A percentile compares a stretch with the other conserved stretches of the same genome.
phyloP scores from a whole-genome alignment of 2,113 vertebrate species.

The Procavia capensis region DNA sequence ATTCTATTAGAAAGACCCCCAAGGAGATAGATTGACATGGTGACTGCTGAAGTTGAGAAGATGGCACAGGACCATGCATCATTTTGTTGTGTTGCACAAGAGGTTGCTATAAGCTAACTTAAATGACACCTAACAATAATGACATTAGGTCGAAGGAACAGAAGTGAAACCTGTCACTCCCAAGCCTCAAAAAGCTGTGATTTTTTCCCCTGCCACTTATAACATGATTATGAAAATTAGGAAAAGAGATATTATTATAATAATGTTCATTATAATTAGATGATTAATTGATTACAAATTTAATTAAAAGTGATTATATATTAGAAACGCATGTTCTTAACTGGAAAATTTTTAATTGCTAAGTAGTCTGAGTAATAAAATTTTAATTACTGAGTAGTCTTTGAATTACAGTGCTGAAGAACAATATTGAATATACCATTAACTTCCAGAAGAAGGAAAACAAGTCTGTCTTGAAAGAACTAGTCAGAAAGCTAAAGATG shows the following conservation, averaged over 20 bases:
- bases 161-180: not conserved
- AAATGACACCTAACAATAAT: no score
- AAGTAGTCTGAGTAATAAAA: not conserved
- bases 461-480: no score
- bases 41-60: not conserved
- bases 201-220: conserved; percentile 51
- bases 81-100: no score
- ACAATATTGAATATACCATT: no score
- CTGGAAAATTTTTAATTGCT: conserved; percentile 63
- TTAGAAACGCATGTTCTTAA: conserved; percentile 47
- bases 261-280: conserved; percentile 64
- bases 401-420: no score
- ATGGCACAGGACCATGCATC: no score
- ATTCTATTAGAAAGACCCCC: not conserved
- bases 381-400: no score
- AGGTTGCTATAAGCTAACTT: no score
- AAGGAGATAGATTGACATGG: not conserved
- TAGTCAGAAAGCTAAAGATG: no score
- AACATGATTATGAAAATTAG: conserved; percentile 64
- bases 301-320: conserved; percentile 64
- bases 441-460: no score
- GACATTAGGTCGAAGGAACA: not conserved
- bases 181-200: not conserved
- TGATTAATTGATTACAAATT: conserved; percentile 67
- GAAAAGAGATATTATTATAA: conserved; percentile 60